Evolutionary conservation across 2,797 vertebrate species (phyloP), one percentile per base, ranked within the genome.

Genomic region (Anableps anableps): DNA sequence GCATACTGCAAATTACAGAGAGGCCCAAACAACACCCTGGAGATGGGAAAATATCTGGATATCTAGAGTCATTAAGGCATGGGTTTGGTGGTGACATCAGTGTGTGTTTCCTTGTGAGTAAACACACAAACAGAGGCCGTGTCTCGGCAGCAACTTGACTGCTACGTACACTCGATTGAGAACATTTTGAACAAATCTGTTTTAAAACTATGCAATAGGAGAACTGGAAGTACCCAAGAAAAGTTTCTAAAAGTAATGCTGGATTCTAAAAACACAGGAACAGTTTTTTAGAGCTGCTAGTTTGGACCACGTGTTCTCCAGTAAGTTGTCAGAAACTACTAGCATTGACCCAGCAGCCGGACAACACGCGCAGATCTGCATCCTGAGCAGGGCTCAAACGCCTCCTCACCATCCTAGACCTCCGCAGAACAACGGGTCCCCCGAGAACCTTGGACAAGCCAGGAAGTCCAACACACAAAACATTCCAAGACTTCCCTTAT

Each of bases 401-500:
- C 87, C 83, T 83, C 78, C 66, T 74, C 83, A 81, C 82, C 60
- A 1, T 83, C 86, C 77, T 81, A 86, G 87, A 87, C 89, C 71
- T 79, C 91, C 64, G 0, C 77, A 45, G 83, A 80, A 83, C 86
- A 87, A 88, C 75, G 60, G 55, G 62, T 91, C 95, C 93, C 92
- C 87, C 0, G 26, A 80, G 92, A 93, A 92, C 70, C 0, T 80
- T 80, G 72, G 83, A 80, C 73, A 83, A 79, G 89, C 87, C 92
- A 95, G 94, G 93, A 95, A 94, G 94, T 91, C 80, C 81, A 74
- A 94, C 88, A 93, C 87, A 79, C 87, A 92, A 93, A 89, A 94
- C 92, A 96, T 95, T 96, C 95, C 94, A 89, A 50, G 55, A 95
- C 92, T 94, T 96, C 94, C 94, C 92, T 91, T 91, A 91, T 95